phyloP scores from a whole-genome alignment of 2,113 vertebrate genomes.

The Amphiprion ocellaris region DNA sequence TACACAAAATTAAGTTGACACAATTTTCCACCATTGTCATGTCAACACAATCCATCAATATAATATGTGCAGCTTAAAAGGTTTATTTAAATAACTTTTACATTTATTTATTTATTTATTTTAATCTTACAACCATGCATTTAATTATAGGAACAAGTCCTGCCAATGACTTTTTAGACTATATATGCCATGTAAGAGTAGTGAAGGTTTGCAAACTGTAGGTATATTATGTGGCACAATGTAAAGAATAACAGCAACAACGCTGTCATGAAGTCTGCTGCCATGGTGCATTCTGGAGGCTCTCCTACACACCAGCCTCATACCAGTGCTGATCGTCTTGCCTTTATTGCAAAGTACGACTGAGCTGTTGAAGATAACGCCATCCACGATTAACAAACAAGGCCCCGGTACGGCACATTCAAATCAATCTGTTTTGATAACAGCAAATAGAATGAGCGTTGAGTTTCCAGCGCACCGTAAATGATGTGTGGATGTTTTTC shows the following conservation, averaged over 20 bases:
- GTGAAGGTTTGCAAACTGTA: background rate
- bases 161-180: too few relatives aligned
- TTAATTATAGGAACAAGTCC: too few relatives aligned
- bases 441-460: background rate
- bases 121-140: too few relatives aligned
- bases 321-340: background rate
- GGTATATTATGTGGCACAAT: background rate
- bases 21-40: too few relatives aligned
- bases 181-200: too few relatives aligned
- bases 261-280: too few relatives aligned
- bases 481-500: slow-evolving; percentile 21
- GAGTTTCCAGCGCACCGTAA: slow-evolving; percentile 11
- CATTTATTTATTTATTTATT: too few relatives aligned
- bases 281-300: slow-evolving; percentile 3
- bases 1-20: too few relatives aligned
- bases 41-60: too few relatives aligned
- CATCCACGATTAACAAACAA: background rate
- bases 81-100: too few relatives aligned
- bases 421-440: slow-evolving; percentile 1
- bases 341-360: background rate
- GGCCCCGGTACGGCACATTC: background rate
- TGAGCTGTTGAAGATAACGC: background rate
- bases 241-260: too few relatives aligned
- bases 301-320: background rate
- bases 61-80: too few relatives aligned